A percentile compares a stretch with the other conserved stretches of the same genome.
Evolutionary conservation across 2,113 vertebrate species (phyloP).

Genomic region (Rattus rattus): DNA sequence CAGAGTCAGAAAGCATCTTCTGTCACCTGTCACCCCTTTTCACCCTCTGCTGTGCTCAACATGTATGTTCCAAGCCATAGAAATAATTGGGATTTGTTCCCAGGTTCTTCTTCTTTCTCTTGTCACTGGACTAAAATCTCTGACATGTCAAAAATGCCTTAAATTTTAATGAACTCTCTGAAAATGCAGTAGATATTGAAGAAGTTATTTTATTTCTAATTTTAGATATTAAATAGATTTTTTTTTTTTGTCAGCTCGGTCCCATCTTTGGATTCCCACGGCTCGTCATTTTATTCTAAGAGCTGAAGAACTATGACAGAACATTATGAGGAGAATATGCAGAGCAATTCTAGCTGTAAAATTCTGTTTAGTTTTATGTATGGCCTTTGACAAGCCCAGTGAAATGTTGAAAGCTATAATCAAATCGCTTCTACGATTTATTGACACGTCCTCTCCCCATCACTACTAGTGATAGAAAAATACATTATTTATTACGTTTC

Average conservation of each 20-base stretch:
- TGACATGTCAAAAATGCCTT: conserved; percentile 82
- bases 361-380: conserved; percentile 62
- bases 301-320: conserved; percentile 42
- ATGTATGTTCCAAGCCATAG: conserved; percentile 64
- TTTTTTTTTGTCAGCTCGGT: conserved; percentile 73
- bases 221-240: conserved; percentile 75
- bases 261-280: conserved; percentile 74
- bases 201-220: conserved; percentile 77
- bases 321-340: conserved; percentile 14
- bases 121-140: conserved; percentile 54
- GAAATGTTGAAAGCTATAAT: conserved; percentile 67
- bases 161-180: conserved; percentile 82
- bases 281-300: conserved; percentile 68
- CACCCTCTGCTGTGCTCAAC: conserved; percentile 3
- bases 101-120: conserved; percentile 66
- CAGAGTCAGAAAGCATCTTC: conserved; percentile 23
- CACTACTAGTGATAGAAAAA: conserved; percentile 37
- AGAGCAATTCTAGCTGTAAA: conserved; percentile 33
- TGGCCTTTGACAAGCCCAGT: conserved; percentile 68
- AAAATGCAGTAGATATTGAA: conserved; percentile 70
- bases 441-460: conserved; percentile 43
- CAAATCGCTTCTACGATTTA: conserved; percentile 60
- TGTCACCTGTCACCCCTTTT: conserved; percentile 44
- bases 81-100: conserved; percentile 73
- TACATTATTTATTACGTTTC: conserved; percentile 62